These are phyloP conservation scores for Catocala nupta DNA, from an alignment of 2,888 invertebrate species.

Conservation along the genomic window DNA sequence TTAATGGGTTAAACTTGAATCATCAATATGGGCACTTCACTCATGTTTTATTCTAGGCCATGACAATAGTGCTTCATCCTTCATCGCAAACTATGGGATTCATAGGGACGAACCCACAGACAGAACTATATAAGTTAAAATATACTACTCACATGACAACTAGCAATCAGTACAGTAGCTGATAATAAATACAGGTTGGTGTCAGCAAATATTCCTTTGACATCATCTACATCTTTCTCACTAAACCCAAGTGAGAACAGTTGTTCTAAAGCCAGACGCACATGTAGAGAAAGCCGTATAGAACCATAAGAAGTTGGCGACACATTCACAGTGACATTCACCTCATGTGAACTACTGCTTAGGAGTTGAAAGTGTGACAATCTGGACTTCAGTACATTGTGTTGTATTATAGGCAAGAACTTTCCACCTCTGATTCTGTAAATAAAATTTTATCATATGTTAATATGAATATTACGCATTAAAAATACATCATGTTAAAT, in stretches of 20 bases:
- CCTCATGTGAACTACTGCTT: constrained; percentile 85
- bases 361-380: constrained; percentile 91
- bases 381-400: constrained; percentile 94
- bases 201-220: constrained; percentile 98
- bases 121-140: constrained; percentile 1
- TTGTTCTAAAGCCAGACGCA: constrained; percentile 91
- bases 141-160: constrained; percentile 93
- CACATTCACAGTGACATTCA: constrained; percentile 91
- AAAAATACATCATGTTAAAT: no score
- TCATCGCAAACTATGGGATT: no score
- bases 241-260: constrained; percentile 94
- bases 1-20: no score
- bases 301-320: constrained; percentile 93
- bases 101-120: no score
- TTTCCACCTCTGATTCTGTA: constrained; percentile 88
- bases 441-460: constrained; percentile 24
- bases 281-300: constrained; percentile 91
- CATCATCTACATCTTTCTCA: constrained; percentile 98
- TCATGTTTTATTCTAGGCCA: no score
- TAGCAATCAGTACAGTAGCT: constrained; percentile 95
- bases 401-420: constrained; percentile 94
- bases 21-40: no score
- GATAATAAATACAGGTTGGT: constrained; percentile 97
- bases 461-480: background rate
- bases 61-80: no score